Evolutionary conservation across 2,797 vertebrate genomes (phyloP).

Genomic region (Steatocranus sp.): DNA sequence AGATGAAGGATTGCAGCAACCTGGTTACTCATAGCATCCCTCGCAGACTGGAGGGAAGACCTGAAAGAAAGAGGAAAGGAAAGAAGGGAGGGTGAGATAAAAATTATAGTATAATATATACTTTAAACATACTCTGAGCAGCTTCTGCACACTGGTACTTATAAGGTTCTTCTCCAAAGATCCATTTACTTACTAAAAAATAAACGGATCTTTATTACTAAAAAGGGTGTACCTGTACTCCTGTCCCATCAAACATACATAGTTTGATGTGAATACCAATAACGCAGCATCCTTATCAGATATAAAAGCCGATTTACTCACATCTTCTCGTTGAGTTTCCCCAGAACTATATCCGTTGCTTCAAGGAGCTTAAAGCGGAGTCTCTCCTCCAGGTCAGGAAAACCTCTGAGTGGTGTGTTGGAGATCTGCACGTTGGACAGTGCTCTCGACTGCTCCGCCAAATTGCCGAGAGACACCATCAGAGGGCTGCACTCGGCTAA

Average conservation of each 20-base stretch:
- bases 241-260: background rate
- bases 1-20: slow-evolving; percentile 68
- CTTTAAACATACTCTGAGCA: background rate
- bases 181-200: background rate
- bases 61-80: slow-evolving; percentile 48
- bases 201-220: background rate
- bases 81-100: background rate
- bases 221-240: background rate
- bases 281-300: background rate
- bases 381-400: slow-evolving; percentile 72
- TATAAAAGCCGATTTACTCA: slow-evolving; percentile 55
- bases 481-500: slow-evolving; percentile 74
- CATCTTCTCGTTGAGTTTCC: slow-evolving; percentile 75
- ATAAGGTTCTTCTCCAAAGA: background rate
- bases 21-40: slow-evolving; percentile 73
- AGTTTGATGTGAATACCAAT: background rate
- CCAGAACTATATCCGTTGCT: slow-evolving; percentile 72
- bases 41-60: slow-evolving; percentile 71
- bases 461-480: slow-evolving; percentile 76
- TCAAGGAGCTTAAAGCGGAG: slow-evolving; percentile 75
- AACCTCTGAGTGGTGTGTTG: slow-evolving; percentile 71
- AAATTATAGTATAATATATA: background rate
- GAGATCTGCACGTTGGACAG: slow-evolving; percentile 61
- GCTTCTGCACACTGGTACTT: background rate
- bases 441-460: slow-evolving; percentile 79